Base-by-base conservation (phyloP, 2,888 invertebrate genomes). In the Penaeus monodon region DNA sequence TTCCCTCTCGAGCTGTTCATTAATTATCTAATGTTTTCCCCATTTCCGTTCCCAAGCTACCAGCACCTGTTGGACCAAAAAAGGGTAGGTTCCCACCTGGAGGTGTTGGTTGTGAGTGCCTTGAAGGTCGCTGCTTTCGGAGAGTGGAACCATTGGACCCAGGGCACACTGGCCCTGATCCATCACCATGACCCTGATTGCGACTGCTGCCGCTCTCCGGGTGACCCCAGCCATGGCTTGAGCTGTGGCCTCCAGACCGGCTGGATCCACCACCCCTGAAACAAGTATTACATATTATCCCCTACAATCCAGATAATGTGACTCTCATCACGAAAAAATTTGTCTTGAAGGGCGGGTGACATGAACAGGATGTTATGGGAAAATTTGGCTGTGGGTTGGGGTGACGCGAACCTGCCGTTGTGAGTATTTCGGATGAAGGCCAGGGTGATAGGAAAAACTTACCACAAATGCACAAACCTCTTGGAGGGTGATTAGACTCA, bases 121-220 rank as follows among this genome's bases (percentile, higher is more conserved):
- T 73, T 33, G 87, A 65, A 33, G 87, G 78, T 68, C 87, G 70
- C 33, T 78, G 77, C 73, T 86, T 86, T 27, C 86, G 83, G 57
- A 89, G 76, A 22, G 89, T 89, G 81, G 89, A 89, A 22, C 89
- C 89, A 81, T 88, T 89, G 20, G 89, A 89, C 49, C 89, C 86
- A 65, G 89, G 84, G 65, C 73, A 68, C 44, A 70, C 83, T 27
- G 86, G 20, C 20, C 33, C 49, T 64, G 80, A 27, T 20, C 73
- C 76, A 63, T 79, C 84, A 29, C 76, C 81, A 77, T 88, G 84
- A 66, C 73, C 38, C 24, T 77, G 57, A 17, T 65, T 63, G n/a
- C 83, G 83, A 38, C 78, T 70, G 82, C 82, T 82, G 12, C 86
- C 78, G 66, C 70, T 68, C 64, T 87, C 86, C 49, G 86, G 83